phyloP scores from a whole-genome alignment of 2,113 vertebrate genomes.

The Mirounga angustirostris region DNA sequence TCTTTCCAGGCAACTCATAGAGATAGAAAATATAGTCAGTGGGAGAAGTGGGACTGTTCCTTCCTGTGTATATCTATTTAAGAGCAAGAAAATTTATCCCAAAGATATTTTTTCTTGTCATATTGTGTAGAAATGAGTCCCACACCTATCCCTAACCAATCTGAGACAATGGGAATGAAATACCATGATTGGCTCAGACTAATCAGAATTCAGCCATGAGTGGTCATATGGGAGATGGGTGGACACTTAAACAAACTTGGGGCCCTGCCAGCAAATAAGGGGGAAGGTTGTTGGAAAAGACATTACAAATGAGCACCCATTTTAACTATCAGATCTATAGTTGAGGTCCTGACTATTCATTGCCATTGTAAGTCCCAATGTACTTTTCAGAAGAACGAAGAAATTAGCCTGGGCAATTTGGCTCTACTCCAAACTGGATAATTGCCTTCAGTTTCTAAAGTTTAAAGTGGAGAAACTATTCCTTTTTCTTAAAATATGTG shows the following conservation, averaged over 20 bases:
- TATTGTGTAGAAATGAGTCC: neutral
- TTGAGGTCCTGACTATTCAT: constrained; percentile 58
- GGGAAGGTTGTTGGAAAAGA: neutral
- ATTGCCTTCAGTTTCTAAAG: constrained; percentile 76
- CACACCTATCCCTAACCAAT: neutral
- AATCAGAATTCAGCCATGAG: neutral
- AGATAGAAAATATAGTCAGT: neutral
- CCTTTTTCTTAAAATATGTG: constrained; percentile 24
- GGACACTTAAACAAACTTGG: neutral
- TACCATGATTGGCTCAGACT: neutral
- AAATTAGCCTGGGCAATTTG: constrained; percentile 73
- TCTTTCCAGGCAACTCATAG: neutral
- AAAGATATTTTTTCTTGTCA: neutral
- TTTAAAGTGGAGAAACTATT: constrained; percentile 76
- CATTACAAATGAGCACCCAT: constrained; percentile 67
- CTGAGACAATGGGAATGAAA: neutral
- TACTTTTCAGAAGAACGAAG: constrained; percentile 78
- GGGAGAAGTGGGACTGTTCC: neutral
- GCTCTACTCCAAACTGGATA: constrained; percentile 76
- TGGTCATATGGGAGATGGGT: neutral
- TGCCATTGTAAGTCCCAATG: constrained; percentile 74
- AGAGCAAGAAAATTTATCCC: neutral
- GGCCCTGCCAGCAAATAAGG: neutral
- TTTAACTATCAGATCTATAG: constrained; percentile 72
- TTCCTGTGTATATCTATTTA: neutral